These are phyloP conservation scores for Wasmannia auropunctata DNA, from an alignment of 1,140 invertebrate species.

Conservation along the genomic window DNA sequence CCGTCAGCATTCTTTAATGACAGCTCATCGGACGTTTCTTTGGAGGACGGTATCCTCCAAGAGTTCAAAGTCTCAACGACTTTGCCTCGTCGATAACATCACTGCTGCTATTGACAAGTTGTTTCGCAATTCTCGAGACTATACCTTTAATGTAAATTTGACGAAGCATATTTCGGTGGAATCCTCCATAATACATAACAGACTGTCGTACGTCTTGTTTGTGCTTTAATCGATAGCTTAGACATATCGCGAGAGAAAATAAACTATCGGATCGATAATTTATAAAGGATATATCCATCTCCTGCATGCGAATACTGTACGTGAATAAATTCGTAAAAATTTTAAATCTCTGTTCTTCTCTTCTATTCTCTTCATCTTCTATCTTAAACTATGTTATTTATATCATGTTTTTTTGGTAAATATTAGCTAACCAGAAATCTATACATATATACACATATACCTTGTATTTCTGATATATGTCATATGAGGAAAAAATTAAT, in stretches of 20 bases:
- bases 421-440: not conserved
- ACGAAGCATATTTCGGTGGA: not conserved
- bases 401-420: not conserved
- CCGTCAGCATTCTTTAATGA: not conserved
- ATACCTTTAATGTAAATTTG: conserved; percentile 7
- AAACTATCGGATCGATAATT: conserved; percentile 1
- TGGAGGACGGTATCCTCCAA: not conserved
- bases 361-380: too few relatives aligned
- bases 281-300: too few relatives aligned
- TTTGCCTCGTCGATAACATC: not conserved
- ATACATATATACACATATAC: not conserved
- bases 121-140: not conserved
- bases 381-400: not conserved
- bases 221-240: not conserved
- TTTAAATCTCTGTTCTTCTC: not conserved
- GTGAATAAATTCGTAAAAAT: not conserved
- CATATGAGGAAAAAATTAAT: not conserved
- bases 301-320: not conserved
- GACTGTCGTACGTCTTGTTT: not conserved
- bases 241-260: not conserved
- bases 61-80: conserved; percentile 4
- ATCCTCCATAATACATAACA: not conserved
- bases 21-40: not conserved
- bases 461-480: not conserved
- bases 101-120: conserved; percentile 1